Evolutionary conservation across 2,113 vertebrate species (phyloP), one percentile per base, ranked within the genome.

Genomic region (Labeo rohita): DNA sequence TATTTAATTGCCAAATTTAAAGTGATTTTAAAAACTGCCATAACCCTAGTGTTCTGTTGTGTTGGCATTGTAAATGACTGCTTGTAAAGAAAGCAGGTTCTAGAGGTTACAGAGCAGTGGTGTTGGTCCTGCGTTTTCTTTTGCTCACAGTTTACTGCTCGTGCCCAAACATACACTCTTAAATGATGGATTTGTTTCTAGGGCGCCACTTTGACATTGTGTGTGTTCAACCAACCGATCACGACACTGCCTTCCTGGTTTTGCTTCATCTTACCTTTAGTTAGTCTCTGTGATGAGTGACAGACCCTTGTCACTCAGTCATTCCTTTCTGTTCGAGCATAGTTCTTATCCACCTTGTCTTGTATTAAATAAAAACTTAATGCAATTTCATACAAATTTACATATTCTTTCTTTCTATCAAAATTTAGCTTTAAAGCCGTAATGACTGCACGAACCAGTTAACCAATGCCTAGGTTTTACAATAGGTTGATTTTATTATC

Each of bases 401-500:
- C 23, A 65, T 28, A 23, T 9, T 23, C n/a, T 50, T 74, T 74
- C n/a, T 50, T 47, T 74, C 2, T 50, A 28, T 23, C 36, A 63
- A 78, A 78, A 56, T 15, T 39, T 56, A 21, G 6, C 77, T 61
- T 4, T 77, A 1, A 54, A 77, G 15, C 28, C 39, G 39, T 54
- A 36, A 61, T 18, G 3, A 18, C 9, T 59, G 21, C 77, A 61
- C 36, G 43, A 9, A 45, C 28, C 50, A 78, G 36, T 36, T 21
- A 21, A n/a, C 36, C 21, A 79, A 23, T 10, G 54, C 34, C 6
- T 61, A 21, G 1, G 28, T 54, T 92, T 89, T 87, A 84, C 78
- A 85, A 86, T n/a, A 85, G 88, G 85, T 87, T 90, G 83, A 86
- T 70, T 93, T 90, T 90, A 90, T 87, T 66, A 84, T 65, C 15